Percentiles rank a stretch among this genome's conserved stretches.
phyloP scores from a whole-genome alignment of 2,888 invertebrate species.

The Oasisia sp. region DNA sequence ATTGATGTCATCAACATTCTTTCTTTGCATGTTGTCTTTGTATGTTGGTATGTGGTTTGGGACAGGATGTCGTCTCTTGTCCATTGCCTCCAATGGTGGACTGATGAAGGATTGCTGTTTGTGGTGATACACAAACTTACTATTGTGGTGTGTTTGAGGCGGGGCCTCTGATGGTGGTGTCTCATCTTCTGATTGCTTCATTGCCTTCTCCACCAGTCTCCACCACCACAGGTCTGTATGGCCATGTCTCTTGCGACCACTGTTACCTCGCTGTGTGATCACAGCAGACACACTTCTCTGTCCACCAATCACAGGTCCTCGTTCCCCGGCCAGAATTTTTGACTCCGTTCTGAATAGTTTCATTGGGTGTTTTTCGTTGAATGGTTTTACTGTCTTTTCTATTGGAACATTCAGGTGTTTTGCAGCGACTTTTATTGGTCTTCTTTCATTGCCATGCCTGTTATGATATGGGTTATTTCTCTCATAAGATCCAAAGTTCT shows the following conservation, averaged over 20 bases:
- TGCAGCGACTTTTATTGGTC: neutral
- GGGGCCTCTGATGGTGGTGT: neutral
- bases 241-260: neutral
- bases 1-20: neutral
- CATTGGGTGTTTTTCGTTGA: neutral
- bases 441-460: neutral
- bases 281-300: conserved; percentile 5
- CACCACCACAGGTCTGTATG: neutral
- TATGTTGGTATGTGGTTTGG: neutral
- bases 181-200: neutral
- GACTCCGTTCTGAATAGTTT: neutral
- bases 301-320: neutral
- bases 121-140: neutral
- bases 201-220: neutral
- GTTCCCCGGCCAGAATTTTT: neutral
- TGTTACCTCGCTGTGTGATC: neutral
- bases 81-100: neutral
- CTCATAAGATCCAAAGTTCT: neutral
- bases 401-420: neutral
- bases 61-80: neutral
- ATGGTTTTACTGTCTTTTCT: neutral
- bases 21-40: neutral
- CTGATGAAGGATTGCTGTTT: conserved; percentile 8
- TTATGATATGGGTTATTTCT: neutral
- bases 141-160: neutral